Percentiles rank a stretch among this genome's conserved stretches.
Conservation (phyloP, 2,113 vertebrate genomes). For the Xiphorhynchus elegans region DNA sequence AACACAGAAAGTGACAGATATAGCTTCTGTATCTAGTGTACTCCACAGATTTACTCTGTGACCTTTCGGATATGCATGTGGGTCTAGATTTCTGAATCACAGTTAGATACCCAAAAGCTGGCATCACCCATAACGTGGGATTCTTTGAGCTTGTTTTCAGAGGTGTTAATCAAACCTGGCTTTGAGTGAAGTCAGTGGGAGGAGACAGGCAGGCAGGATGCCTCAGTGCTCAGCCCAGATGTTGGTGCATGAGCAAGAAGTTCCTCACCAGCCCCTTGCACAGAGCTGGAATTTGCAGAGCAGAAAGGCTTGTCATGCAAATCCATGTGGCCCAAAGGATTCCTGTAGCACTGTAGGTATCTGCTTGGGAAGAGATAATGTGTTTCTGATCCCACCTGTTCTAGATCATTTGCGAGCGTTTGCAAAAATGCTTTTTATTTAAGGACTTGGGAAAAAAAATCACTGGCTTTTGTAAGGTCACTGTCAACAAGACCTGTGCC, state of each 20-base stretch:
- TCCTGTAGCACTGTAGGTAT: not conserved
- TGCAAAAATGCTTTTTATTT: not conserved
- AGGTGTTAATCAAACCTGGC: conserved; percentile 36
- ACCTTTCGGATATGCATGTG: not conserved
- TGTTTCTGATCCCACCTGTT: not conserved
- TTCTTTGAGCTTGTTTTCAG: conserved; percentile 39
- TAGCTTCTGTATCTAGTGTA: not conserved
- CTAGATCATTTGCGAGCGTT: not conserved
- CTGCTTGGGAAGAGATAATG: not conserved
- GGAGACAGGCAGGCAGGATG: conserved; percentile 3
- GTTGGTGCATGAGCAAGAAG: not conserved
- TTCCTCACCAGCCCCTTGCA: not conserved
- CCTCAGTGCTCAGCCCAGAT: not conserved
- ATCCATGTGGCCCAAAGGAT: not conserved
- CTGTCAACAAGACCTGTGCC: not conserved
- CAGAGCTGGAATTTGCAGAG: not conserved
- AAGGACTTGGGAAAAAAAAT: not conserved
- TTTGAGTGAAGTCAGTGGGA: conserved; percentile 15
- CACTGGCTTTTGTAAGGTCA: not conserved
- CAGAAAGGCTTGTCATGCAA: not conserved
- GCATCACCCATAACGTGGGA: not conserved
- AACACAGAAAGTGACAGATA: not conserved
- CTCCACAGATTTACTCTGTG: not conserved
- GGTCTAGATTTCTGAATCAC: conserved; percentile 35
- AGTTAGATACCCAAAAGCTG: not conserved